phyloP scores from a whole-genome alignment of 2,797 vertebrate species.

The Anolis apletophallus region DNA sequence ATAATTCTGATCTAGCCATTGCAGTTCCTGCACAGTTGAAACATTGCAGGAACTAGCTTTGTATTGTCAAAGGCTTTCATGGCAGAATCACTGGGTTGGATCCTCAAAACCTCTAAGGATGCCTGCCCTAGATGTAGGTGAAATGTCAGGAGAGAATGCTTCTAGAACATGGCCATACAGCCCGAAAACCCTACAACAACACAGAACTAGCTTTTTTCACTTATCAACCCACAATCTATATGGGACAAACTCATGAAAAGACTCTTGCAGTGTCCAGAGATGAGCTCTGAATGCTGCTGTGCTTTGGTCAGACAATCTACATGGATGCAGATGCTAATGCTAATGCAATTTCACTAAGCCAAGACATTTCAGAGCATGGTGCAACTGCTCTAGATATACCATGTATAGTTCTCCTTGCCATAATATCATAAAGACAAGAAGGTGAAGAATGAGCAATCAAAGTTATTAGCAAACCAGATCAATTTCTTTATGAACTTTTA shows the following conservation, averaged over 20 bases:
- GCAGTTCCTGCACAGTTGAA: not conserved
- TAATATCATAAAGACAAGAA: not conserved
- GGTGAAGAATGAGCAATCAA: not conserved
- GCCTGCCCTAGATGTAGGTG: no score
- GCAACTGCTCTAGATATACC: not conserved
- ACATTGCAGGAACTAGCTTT: not conserved
- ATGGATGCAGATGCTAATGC: not conserved
- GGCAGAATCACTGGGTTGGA: no score
- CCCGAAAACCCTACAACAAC: no score
- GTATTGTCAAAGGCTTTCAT: not conserved
- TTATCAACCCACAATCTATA: not conserved
- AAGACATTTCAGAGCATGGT: not conserved
- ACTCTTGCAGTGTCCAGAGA: not conserved
- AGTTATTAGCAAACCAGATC: not conserved
- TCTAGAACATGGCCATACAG: no score
- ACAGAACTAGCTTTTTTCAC: not conserved
- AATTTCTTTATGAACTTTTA: not conserved
- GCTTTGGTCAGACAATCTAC: no score
- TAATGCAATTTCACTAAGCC: not conserved
- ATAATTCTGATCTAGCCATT: not conserved
- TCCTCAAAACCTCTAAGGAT: no score
- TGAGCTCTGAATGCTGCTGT: not conserved
- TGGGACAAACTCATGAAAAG: not conserved
- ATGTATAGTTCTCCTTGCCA: not conserved
- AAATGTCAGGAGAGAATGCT: no score